Evolutionary conservation across 2,888 invertebrate species (phyloP).

Genomic region (Andrena minutula): DNA sequence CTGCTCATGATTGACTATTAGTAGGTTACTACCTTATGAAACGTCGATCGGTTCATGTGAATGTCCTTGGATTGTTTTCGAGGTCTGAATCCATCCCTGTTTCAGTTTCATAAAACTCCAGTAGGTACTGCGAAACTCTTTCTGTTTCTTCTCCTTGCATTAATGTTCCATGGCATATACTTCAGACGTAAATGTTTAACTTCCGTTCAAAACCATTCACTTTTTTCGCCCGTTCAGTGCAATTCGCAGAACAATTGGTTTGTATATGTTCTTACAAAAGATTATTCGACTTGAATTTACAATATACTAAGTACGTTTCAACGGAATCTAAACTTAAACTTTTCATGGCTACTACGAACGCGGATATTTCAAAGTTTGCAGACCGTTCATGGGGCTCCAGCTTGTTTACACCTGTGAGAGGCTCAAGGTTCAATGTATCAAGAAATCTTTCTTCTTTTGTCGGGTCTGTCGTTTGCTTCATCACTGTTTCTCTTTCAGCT

Average conservation of each 20-base stretch:
- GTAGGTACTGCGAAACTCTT: too few species aligned
- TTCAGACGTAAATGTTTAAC: background rate
- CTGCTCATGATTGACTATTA: background rate
- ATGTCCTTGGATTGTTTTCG: too few species aligned
- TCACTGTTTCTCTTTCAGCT: too few species aligned
- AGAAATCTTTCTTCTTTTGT: background rate
- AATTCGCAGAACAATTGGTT: background rate
- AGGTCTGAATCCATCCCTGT: too few species aligned
- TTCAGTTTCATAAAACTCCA: too few species aligned
- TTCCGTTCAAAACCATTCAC: background rate
- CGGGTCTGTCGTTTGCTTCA: background rate
- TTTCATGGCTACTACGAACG: constrained; percentile 9
- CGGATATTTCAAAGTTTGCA: background rate
- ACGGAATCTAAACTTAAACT: background rate
- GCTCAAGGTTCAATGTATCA: background rate
- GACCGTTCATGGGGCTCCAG: constrained; percentile 4
- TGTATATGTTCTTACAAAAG: background rate
- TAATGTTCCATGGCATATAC: too few species aligned
- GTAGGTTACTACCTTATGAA: background rate
- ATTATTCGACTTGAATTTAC: background rate
- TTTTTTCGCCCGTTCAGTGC: background rate
- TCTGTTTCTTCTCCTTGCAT: too few species aligned
- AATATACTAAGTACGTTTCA: background rate
- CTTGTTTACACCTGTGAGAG: constrained; percentile 4
- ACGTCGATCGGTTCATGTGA: too few species aligned